Percentiles rank a stretch among this genome's conserved stretches.
phyloP scores from a whole-genome alignment of 2,113 vertebrate genomes.

The Atlantisia rogersi region DNA sequence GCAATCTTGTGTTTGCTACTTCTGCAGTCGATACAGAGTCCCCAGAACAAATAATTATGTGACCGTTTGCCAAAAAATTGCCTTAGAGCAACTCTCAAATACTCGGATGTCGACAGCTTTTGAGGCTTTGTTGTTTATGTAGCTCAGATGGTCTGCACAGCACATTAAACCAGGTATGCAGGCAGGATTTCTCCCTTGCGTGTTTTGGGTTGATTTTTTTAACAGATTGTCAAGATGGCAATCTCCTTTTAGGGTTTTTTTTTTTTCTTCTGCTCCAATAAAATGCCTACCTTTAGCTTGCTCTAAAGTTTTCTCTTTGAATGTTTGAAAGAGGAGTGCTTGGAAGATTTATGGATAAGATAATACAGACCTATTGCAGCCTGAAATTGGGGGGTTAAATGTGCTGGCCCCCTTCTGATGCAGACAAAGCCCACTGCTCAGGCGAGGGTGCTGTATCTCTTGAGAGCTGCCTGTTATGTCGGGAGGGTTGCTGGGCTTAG shows the following conservation, averaged over 20 bases:
- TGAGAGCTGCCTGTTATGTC: neutral
- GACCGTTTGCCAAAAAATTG: neutral
- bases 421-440: neutral
- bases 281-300: neutral
- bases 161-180: neutral
- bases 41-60: slow-evolving; percentile 34
- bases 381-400: neutral
- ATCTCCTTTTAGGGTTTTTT: neutral
- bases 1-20: neutral
- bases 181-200: neutral
- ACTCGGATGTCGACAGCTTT: neutral
- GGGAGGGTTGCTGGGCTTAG: neutral
- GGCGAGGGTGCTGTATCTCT: neutral
- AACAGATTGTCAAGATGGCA: neutral
- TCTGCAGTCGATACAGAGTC: neutral
- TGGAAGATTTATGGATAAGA: neutral
- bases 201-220: neutral
- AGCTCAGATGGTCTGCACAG: neutral
- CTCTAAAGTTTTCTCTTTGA: slow-evolving; percentile 15
- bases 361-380: neutral
- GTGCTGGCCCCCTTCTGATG: neutral
- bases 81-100: neutral
- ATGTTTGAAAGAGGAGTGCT: neutral
- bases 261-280: neutral
- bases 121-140: slow-evolving; percentile 2